A percentile compares a stretch with the other conserved stretches of the same genome.
phyloP scores from a whole-genome alignment of 2,888 invertebrate genomes.

The Yponomeuta sedellus region DNA sequence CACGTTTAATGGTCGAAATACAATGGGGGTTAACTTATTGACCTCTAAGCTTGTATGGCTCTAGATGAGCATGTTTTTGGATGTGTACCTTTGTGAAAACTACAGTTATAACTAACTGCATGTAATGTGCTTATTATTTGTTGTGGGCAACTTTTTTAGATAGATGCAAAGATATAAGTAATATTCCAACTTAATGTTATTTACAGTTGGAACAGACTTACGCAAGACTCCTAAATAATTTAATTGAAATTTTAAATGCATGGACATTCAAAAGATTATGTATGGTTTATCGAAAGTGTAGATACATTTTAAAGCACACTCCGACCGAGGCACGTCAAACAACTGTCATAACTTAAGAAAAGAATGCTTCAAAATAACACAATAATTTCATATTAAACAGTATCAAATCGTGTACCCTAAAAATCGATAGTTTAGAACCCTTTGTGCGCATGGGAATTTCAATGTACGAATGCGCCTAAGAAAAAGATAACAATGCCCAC shows the following conservation, averaged over 20 bases:
- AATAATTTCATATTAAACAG: slow-evolving; percentile 53
- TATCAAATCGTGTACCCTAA: slow-evolving; percentile 43
- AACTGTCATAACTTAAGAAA: slow-evolving; percentile 51
- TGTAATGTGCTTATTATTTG: too few species aligned
- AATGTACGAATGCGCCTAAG: slow-evolving; percentile 41
- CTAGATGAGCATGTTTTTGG: neutral
- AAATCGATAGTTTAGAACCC: slow-evolving; percentile 48
- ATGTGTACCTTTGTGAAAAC: neutral
- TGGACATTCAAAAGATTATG: slow-evolving; percentile 15
- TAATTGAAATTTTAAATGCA: neutral
- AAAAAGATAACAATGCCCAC: slow-evolving; percentile 37
- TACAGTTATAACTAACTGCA: too few species aligned
- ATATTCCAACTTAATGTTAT: too few species aligned
- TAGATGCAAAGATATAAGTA: too few species aligned
- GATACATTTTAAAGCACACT: slow-evolving; percentile 42
- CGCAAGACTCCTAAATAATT: too few species aligned
- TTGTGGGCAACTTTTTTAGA: too few species aligned
- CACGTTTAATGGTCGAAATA: slow-evolving; percentile 46
- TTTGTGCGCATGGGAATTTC: slow-evolving; percentile 67
- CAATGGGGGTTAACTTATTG: slow-evolving; percentile 32
- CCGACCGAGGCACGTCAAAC: slow-evolving; percentile 50
- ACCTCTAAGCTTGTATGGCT: slow-evolving; percentile 11
- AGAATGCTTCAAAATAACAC: slow-evolving; percentile 42
- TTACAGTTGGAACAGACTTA: too few species aligned
- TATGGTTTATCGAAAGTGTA: slow-evolving; percentile 28